These are phyloP conservation scores for Mesorhabditis belari DNA, from an alignment of 2,888 invertebrate genomes.

Conservation along the genomic window DNA sequence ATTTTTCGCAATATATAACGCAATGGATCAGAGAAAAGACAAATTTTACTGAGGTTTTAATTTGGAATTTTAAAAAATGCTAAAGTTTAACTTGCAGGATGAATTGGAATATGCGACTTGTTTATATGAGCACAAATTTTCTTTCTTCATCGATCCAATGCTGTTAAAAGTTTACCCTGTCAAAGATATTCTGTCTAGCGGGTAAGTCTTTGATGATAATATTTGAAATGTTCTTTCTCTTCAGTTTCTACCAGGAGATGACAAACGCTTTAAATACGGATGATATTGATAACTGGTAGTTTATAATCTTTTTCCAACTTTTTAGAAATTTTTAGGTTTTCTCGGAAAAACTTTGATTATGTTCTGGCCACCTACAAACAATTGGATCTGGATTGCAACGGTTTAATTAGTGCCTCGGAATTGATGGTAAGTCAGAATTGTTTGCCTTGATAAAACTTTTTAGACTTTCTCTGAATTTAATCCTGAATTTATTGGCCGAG, in stretches of 20 bases:
- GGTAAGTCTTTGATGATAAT: neutral
- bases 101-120: neutral
- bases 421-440: neutral
- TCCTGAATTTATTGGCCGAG: neutral
- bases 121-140: neutral
- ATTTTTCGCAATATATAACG: neutral
- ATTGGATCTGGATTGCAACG: neutral
- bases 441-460: no score
- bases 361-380: neutral
- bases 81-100: no score
- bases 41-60: neutral
- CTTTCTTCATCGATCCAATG: neutral
- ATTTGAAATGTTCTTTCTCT: neutral
- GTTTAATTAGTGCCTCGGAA: neutral
- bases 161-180: neutral
- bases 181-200: neutral
- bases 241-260: neutral
- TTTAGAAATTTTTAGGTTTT: neutral
- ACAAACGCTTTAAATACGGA: neutral
- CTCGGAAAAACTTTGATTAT: neutral
- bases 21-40: neutral
- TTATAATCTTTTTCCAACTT: neutral
- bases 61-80: no score
- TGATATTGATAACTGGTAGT: neutral
- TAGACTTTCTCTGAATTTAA: neutral